A percentile compares a stretch with the other conserved stretches of the same genome.
These are phyloP conservation scores for Drosophila robusta DNA, from an alignment of 2,888 invertebrate genomes.

Conservation along the genomic window DNA sequence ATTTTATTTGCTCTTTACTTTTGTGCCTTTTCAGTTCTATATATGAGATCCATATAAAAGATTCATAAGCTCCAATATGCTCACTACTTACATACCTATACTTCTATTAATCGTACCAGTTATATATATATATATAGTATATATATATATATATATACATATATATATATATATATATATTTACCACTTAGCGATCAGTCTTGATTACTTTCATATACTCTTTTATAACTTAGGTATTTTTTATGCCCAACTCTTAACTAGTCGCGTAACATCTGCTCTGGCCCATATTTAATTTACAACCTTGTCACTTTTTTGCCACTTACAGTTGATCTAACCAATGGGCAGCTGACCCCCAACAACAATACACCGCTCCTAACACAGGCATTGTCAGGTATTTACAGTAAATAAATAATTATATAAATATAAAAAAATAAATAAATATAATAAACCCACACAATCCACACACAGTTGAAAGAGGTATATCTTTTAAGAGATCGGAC, in stretches of 20 bases:
- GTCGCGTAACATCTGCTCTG: slow-evolving; percentile 14
- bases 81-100: slow-evolving; percentile 37
- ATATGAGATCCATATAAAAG: slow-evolving; percentile 17
- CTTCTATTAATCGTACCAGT: slow-evolving; percentile 42
- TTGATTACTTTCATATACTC: slow-evolving; percentile 67
- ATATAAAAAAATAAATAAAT: too few relatives aligned
- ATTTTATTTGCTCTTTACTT: slow-evolving; percentile 8
- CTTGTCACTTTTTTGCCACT: slow-evolving; percentile 76
- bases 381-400: slow-evolving; percentile 93
- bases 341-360: slow-evolving; percentile 98
- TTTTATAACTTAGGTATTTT: slow-evolving; percentile 62
- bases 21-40: slow-evolving; percentile 11
- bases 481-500: too few relatives aligned
- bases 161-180: slow-evolving; percentile 9
- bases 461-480: too few relatives aligned
- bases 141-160: slow-evolving; percentile 8
- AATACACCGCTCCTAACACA: slow-evolving; percentile 97
- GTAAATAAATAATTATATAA: neutral
- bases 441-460: too few relatives aligned
- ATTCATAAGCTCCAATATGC: slow-evolving; percentile 22
- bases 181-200: slow-evolving; percentile 63
- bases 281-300: slow-evolving; percentile 47
- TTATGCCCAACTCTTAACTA: slow-evolving; percentile 44
- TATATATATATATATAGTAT: too few relatives aligned
- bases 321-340: slow-evolving; percentile 97